Percentiles rank a stretch among this genome's conserved stretches.
Conservation (phyloP, 2,797 vertebrate species). For the Pyrrhura leucotis region DNA sequence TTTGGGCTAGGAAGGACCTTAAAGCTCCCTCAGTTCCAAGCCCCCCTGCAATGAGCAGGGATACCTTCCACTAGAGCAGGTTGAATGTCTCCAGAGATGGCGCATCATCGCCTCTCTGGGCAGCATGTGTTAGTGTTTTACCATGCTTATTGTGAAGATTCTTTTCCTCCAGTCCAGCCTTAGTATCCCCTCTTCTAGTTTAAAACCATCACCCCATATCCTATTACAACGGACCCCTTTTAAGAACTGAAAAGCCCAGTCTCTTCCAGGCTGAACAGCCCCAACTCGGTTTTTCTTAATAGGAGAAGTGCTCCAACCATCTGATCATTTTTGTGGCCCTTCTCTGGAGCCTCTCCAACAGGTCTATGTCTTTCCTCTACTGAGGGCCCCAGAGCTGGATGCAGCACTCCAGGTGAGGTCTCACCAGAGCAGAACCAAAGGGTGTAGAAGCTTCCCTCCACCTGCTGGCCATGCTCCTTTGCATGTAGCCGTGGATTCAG, state of each 20-base stretch:
- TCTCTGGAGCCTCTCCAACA: neutral
- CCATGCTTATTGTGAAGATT: neutral
- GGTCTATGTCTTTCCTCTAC: neutral
- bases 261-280: neutral
- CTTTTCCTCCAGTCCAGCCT: neutral
- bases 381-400: neutral
- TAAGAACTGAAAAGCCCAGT: neutral
- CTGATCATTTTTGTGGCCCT: neutral
- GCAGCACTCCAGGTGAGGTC: neutral
- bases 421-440: neutral
- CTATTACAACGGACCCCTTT: neutral
- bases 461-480: neutral
- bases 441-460: neutral
- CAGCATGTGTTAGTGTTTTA: neutral
- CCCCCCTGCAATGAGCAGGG: neutral
- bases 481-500: neutral
- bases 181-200: neutral
- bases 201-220: neutral
- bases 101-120: too few species aligned
- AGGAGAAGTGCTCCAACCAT: neutral
- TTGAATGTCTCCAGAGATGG: neutral
- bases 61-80: neutral
- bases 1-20: neutral
- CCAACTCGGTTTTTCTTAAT: accelerated
- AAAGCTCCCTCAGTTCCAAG: neutral